phyloP scores from a whole-genome alignment of 2,113 vertebrate species.

The Leucoraja erinaceus region DNA sequence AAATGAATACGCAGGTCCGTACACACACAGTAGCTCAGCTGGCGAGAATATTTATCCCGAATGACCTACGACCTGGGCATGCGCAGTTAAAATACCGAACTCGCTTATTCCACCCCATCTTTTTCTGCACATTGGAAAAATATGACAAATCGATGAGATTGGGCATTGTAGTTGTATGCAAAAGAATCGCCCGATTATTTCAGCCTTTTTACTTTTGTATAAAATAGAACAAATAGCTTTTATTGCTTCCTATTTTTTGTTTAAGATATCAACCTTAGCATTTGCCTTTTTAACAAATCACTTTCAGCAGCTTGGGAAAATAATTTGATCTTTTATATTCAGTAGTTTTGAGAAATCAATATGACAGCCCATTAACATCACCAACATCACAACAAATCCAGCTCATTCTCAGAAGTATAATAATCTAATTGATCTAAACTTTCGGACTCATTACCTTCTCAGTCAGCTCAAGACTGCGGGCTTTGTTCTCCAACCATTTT shows the following conservation, averaged over 20 bases:
- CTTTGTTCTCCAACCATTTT: slow-evolving; percentile 81
- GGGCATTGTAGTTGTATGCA: neutral
- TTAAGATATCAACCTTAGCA: neutral
- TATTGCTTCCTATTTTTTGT: neutral
- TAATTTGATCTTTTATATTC: neutral
- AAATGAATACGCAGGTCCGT: no score
- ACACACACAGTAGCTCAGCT: no score
- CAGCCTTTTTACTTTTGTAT: neutral
- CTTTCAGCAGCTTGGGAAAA: neutral
- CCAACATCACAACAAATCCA: neutral
- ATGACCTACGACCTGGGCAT: no score
- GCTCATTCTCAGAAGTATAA: neutral
- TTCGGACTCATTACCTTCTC: slow-evolving; percentile 70
- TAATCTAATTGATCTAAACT: neutral
- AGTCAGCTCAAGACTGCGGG: slow-evolving; percentile 82
- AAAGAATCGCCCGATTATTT: neutral
- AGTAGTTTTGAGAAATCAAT: neutral
- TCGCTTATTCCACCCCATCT: neutral
- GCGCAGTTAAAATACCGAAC: no score
- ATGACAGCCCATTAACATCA: neutral
- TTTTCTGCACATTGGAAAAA: neutral
- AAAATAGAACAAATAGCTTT: neutral
- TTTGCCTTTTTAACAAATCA: neutral
- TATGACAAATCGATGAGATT: neutral
- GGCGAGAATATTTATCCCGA: no score